Evolutionary conservation across 2,888 invertebrate genomes (phyloP), one percentile per base, ranked within the genome.

Genomic region (Argyresthia goedartella): DNA sequence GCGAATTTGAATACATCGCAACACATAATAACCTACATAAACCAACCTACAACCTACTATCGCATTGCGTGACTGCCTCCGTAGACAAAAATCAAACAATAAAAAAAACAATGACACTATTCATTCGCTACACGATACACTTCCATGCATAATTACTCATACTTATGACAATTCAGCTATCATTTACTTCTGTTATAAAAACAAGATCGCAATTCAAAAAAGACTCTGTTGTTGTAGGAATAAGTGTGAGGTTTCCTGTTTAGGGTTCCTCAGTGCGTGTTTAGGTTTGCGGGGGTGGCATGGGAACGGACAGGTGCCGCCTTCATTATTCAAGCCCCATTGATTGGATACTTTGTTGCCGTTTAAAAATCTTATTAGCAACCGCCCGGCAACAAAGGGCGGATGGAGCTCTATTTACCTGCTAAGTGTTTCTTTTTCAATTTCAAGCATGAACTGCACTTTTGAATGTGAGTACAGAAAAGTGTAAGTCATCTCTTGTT

Each of bases 331-430:
- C 85, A 85, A 79, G 79, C 78, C 63, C 76, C 84, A 86, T 86
- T 84, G 86, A 86, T 86, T 86, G 81, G 85, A 79, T 84, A 85
- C 84, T 85, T 82, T 84, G 84, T 85, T 79, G 81, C 76, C 81
- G 81, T 84, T 85, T 85, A 85, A 86, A 86, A 85, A 84, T 81
- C 81, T 85, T 84, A 84, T 84, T 84, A 85, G 78, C 80, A 79
- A 81, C 82, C 77, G 67, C 62, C 73, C 71, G 73, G 73, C 78
- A 79, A 81, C 80, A 81, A 81, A 77, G 69, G 70, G 67, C 69
- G 67, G 69, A 75, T 66, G 62, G 54, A 64, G 65, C 71, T 71
- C 74, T 81, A 80, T 81, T 79, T 80, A 76, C 81, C 76, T 76
- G 80, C 66, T 82, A 84, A 85, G 84, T 85, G 85, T 73, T 84